Conservation (phyloP, 2,113 vertebrate species). For the Sinosuthora webbiana region DNA sequence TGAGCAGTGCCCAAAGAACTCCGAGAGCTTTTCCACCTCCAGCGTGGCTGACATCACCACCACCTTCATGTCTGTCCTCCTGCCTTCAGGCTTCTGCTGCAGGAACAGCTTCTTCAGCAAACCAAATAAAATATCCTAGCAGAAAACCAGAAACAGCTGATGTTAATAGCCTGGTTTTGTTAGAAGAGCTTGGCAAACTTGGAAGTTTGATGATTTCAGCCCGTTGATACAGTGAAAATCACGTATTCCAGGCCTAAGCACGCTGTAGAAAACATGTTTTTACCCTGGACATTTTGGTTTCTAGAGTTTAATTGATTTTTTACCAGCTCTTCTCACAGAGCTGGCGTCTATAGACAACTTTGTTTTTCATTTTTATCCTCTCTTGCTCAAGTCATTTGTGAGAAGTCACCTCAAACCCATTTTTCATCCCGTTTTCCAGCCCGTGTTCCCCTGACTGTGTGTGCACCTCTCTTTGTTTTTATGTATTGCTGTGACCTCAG, state of each 20-base stretch:
- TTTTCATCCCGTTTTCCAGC: background rate
- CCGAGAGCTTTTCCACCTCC: conserved; percentile 88
- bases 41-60: conserved; percentile 98
- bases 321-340: background rate
- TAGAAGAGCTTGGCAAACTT: background rate
- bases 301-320: background rate
- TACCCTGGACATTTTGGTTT: background rate
- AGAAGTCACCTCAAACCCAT: background rate
- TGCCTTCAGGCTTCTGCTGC: conserved; percentile 62
- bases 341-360: background rate
- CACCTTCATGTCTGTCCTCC: conserved; percentile 81
- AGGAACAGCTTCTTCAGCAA: conserved; percentile 87
- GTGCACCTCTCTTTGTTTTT: too few species aligned
- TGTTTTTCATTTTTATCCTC: background rate
- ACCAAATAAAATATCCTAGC: conserved; percentile 94
- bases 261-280: background rate
- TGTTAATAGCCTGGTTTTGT: background rate
- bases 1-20: conserved; percentile 86
- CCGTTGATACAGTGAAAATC: accelerated
- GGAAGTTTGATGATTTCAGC: background rate
- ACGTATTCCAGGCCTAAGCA: background rate
- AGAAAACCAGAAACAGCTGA: background rate
- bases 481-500: background rate
- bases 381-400: background rate
- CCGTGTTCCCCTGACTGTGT: accelerated